phyloP scores from a whole-genome alignment of 2,888 invertebrate species.

The Cyrtodaria siliqua region DNA sequence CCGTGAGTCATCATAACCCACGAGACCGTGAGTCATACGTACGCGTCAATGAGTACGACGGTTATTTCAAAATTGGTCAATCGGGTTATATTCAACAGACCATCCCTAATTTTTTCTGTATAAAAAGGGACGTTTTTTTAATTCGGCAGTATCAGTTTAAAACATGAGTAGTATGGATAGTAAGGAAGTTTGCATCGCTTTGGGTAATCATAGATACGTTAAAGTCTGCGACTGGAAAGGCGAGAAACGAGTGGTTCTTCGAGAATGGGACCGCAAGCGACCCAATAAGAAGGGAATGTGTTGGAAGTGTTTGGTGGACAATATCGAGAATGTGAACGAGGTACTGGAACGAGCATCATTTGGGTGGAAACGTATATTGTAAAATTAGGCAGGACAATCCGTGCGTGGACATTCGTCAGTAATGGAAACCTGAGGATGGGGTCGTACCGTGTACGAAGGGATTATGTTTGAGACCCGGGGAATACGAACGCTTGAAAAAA shows the following conservation, averaged over 20 bases:
- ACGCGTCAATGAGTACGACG: no score
- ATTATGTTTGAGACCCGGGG: slow-evolving; percentile 27
- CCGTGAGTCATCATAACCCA: no score
- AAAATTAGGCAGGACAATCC: slow-evolving; percentile 8
- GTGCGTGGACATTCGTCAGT: slow-evolving; percentile 44
- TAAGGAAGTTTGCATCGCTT: no score
- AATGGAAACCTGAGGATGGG: slow-evolving; percentile 42
- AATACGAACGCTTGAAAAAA: slow-evolving; percentile 36
- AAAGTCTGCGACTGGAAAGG: slow-evolving; percentile 30
- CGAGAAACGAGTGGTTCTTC: slow-evolving; percentile 31
- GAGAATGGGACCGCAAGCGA: slow-evolving; percentile 23
- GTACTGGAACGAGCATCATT: slow-evolving; percentile 3
- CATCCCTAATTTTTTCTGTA: no score
- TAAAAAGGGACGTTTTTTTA: no score
- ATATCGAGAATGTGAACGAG: no score
- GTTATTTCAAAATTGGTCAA: no score
- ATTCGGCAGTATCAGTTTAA: no score
- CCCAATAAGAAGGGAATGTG: slow-evolving; percentile 45
- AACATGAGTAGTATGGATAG: no score
- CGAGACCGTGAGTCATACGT: no score
- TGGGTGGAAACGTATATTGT: slow-evolving; percentile 32
- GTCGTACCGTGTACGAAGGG: slow-evolving; percentile 38
- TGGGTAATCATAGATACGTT: slow-evolving; percentile 31
- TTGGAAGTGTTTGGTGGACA: no score
- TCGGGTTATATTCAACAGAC: no score